These are phyloP conservation scores for Rhinichthys klamathensis DNA, from an alignment of 2,113 vertebrate genomes.

Conservation along the genomic window DNA sequence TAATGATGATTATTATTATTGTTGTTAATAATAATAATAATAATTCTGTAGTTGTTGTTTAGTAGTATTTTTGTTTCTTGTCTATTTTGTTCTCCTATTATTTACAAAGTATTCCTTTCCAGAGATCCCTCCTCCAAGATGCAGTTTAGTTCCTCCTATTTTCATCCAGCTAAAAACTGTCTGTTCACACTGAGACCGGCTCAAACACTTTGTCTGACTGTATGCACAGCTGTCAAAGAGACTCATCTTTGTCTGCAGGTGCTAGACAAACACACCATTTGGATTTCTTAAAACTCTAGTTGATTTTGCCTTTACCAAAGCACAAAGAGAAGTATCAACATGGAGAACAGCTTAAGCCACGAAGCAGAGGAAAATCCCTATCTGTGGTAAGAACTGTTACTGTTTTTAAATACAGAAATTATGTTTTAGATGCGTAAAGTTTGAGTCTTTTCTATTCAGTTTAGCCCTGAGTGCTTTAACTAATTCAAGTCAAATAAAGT, in stretches of 20 bases:
- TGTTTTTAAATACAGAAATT: background rate
- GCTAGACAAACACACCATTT: constrained; percentile 6
- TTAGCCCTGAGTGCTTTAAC: background rate
- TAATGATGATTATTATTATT: background rate
- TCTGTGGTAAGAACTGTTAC: constrained; percentile 66
- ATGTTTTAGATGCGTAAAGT: background rate
- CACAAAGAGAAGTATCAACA: constrained; percentile 34
- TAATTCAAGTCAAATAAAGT: background rate
- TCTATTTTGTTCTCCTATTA: background rate
- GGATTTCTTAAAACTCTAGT: constrained; percentile 17
- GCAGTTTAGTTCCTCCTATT: constrained; percentile 37
- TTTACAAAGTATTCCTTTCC: background rate
- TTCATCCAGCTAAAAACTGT: constrained; percentile 16
- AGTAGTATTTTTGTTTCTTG: background rate
- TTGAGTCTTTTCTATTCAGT: background rate
- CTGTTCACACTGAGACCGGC: constrained; percentile 23
- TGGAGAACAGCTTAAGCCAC: constrained; percentile 64
- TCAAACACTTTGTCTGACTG: background rate
- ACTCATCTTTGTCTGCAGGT: constrained; percentile 8
- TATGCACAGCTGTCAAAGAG: constrained; percentile 23
- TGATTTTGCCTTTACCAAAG: background rate
- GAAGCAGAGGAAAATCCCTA: constrained; percentile 67
- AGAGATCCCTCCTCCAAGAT: constrained; percentile 31
- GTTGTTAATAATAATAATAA: background rate
- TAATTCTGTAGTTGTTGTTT: background rate